Evolutionary conservation across 2,113 vertebrate species (phyloP), one percentile per base, ranked within the genome.

Genomic region (Siniperca knerii): DNA sequence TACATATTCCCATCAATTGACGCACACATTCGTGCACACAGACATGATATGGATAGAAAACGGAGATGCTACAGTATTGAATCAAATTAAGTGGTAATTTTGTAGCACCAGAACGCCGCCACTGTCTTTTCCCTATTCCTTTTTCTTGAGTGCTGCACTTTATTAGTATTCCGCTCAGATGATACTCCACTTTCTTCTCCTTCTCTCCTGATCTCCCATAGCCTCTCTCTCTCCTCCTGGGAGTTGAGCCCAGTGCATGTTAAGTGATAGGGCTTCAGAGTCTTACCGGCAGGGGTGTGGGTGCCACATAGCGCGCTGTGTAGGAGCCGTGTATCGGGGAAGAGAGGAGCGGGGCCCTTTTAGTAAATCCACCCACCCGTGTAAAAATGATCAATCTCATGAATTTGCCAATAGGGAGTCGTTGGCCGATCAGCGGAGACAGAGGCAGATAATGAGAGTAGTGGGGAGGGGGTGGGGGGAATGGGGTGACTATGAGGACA

Each of bases 81-180:
- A 92, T 88, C 82, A 89, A 94, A 95, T 95, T 81, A 94, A 94
- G 92, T 89, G 79, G 90, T 93, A 85, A 94, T 94, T 93, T 93
- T 76, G 83, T 85, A 78, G 77, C 87, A 73, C 82, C 82, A 29
- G 72, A 75, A 75, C 75, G 15, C 68, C 42, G 65, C 92, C 82
- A 75, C 89, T 54, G 77, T 90, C 92, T 89, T 87, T 72, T 33
- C 33, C 3, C 21, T 33, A 1, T 79, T 83, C 77, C 46, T 76
- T 82, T 82, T 80, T 83, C 83, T 82, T 65, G 67, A 92, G 82
- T 79, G 87, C 87, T 88, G 73, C 52, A 54, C 83, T 81, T 90
- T 91, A 94, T 95, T 93, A 94, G 92, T 93, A 94, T 95, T 93
- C 94, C 69, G 40, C 77, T 84, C 91, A 88, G 87, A 79, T 46